Base-by-base conservation (phyloP, 2,888 invertebrate genomes). In the Cinara cedri region DNA sequence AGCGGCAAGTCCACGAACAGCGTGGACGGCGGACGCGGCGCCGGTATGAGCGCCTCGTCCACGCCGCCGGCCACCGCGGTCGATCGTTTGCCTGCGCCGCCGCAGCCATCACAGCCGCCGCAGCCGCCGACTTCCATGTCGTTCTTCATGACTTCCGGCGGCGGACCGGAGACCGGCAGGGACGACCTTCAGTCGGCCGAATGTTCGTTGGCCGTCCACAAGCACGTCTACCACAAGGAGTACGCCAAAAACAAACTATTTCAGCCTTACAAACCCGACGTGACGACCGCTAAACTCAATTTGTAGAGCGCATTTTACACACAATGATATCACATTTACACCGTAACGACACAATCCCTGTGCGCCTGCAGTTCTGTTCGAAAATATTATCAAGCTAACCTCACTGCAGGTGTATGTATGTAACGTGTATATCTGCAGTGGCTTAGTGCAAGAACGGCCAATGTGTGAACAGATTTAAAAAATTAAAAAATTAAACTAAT, bases 201-300 rank as follows among this genome's bases (percentile, higher is more conserved):
- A 14, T 78, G 70, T 60, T 78, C 78, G 13, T 34, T 68, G 85
- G 85, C 82, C 74, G 68, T 75, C 42, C 76, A 81, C 68, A 54
- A 81, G 71, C 80, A 78, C 72, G 74, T 80, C 49, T 75, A 71
- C 60, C 80, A 81, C 51, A 72, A 78, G 51, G 75, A 76, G 70
- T 72, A 75, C 49, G 60, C 70, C 81, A 82, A 82, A 63, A 87
- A 86, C 0, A 91, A 91, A 84, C 87, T 93, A 34, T 93, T 93
- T 85, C 92, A 93, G 85, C 93, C 93, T 1, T 93, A 93, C 87
- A 93, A 92, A 84, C 88, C 88, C 70, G 90, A 90, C 55, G 65
- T 78, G 8, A 54, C 76, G 3, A 78, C 81, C 1, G 60, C 60
- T 0, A 65, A 74, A 66, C 66, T 81, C 19, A 51, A 74, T 16